Conservation (phyloP, 2,113 vertebrate species). For the Otolemur garnettii region DNA sequence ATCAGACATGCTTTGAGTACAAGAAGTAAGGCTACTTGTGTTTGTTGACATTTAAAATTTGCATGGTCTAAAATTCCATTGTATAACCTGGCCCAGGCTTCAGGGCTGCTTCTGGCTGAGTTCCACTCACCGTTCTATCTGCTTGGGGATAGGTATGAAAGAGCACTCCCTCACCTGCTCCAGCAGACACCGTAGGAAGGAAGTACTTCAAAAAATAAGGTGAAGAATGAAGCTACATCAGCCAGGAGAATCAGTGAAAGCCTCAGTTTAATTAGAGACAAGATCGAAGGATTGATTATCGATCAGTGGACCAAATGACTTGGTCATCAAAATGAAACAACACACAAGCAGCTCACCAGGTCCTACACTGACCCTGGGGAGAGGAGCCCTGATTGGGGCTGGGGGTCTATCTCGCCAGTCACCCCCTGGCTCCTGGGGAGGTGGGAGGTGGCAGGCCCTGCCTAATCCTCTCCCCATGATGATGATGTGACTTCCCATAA, state of each 20-base stretch:
- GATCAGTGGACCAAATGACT: background rate
- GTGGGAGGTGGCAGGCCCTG: background rate
- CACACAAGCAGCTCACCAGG: background rate
- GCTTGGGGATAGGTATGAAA: background rate
- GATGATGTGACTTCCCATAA: background rate
- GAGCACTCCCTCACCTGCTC: background rate
- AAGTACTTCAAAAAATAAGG: fast-evolving
- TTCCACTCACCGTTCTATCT: background rate
- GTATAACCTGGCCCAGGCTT: background rate
- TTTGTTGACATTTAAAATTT: background rate
- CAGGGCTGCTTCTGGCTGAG: background rate
- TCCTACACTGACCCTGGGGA: background rate
- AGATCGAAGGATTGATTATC: conserved; percentile 55
- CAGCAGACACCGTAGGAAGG: background rate
- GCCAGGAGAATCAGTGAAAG: conserved; percentile 34
- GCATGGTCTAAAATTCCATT: background rate
- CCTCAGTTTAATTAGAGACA: conserved; percentile 81
- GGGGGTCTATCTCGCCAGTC: background rate
- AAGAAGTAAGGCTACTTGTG: background rate
- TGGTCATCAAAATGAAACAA: conserved; percentile 45
- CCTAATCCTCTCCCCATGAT: background rate
- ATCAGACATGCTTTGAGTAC: background rate
- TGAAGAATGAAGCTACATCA: conserved; percentile 51
- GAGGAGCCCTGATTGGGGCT: background rate
- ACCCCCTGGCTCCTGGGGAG: background rate